Percentiles rank a stretch among this genome's conserved stretches.
Evolutionary conservation across 2,888 invertebrate genomes (phyloP).

Genomic region (Pycnomerus fuliginosus): DNA sequence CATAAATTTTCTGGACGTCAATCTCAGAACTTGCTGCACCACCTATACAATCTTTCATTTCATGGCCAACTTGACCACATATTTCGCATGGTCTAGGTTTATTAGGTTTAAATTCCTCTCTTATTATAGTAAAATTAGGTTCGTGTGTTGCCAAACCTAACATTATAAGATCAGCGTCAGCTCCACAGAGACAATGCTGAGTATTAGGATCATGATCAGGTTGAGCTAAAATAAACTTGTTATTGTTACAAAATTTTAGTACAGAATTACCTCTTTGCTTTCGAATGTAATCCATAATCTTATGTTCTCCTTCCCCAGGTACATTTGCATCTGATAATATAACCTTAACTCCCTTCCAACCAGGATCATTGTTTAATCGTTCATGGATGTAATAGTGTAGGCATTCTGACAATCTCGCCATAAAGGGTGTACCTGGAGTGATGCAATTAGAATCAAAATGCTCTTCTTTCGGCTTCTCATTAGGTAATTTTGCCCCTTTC

Average conservation of each 20-base stretch:
- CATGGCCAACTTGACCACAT: conserved; percentile 88
- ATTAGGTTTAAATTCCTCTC: conserved; percentile 98
- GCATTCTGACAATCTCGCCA: conserved; percentile 86
- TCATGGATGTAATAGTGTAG: conserved; percentile 88
- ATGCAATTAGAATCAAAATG: conserved; percentile 99
- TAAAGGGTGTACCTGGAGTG: conserved; percentile 98
- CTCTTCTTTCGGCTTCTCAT: conserved; percentile 85
- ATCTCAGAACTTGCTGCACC: conserved; percentile 60
- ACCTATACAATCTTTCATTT: conserved; percentile 91
- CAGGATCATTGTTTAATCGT: conserved; percentile 86
- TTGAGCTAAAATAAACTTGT: conserved; percentile 60
- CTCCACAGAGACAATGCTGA: conserved; percentile 95
- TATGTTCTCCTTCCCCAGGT: conserved; percentile 80
- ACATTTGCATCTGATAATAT: conserved; percentile 99
- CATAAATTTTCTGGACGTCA: conserved; percentile 62
- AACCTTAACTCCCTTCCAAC: conserved; percentile 86
- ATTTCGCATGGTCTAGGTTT: conserved; percentile 94
- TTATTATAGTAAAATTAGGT: conserved; percentile 96
- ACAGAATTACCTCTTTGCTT: conserved; percentile 73
- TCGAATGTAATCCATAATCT: conserved; percentile 99
- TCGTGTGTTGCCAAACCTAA: conserved; percentile 98
- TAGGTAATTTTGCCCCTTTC: conserved; percentile 76
- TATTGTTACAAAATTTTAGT: neutral
- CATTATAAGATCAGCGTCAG: conserved; percentile 98
- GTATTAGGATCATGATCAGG: conserved; percentile 98